A percentile compares a stretch with the other conserved stretches of the same genome.
Evolutionary conservation across 92 coral and sea anemone species (phyloP).

Genomic region (Galaxea fascicularis): DNA sequence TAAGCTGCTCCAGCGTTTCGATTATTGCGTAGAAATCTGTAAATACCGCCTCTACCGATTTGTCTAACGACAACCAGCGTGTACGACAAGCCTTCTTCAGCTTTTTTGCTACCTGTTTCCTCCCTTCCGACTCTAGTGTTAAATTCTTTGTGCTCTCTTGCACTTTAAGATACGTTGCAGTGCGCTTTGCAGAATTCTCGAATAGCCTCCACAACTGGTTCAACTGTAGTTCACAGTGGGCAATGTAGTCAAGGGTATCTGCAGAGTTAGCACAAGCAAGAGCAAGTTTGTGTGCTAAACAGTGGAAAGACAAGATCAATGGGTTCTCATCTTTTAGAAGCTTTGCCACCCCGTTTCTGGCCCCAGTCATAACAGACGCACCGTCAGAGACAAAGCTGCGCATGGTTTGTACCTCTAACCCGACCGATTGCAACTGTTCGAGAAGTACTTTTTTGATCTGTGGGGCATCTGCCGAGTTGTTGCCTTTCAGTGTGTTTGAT

Average conservation of each 20-base stretch:
- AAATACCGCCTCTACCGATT: neutral
- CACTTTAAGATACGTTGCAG: slow-evolving; percentile 20
- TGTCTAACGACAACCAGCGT: neutral
- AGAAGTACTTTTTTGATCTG: slow-evolving; percentile 24
- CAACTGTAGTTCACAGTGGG: slow-evolving; percentile 19
- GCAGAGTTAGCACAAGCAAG: slow-evolving; percentile 9
- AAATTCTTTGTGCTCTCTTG: slow-evolving; percentile 10
- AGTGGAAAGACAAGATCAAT: slow-evolving; percentile 9
- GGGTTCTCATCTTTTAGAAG: slow-evolving; percentile 24
- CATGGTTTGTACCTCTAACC: slow-evolving; percentile 28
- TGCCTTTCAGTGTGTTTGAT: slow-evolving; percentile 22
- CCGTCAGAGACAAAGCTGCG: slow-evolving; percentile 30
- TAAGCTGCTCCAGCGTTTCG: neutral
- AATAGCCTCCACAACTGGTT: slow-evolving; percentile 11
- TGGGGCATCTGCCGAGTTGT: slow-evolving; percentile 20
- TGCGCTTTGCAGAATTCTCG: slow-evolving; percentile 20
- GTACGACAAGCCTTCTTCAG: slow-evolving; percentile 8
- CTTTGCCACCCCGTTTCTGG: slow-evolving; percentile 31
- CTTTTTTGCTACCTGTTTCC: slow-evolving; percentile 9
- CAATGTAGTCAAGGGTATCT: slow-evolving; percentile 33
- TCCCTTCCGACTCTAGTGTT: neutral
- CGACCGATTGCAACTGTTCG: slow-evolving; percentile 9
- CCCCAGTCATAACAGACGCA: slow-evolving; percentile 12
- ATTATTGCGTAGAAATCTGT: neutral
- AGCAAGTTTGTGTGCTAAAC: slow-evolving; percentile 18